Base-by-base conservation (phyloP, 53 echinoderm and acorn worm genomes). In the Pentamera pediparva region DNA sequence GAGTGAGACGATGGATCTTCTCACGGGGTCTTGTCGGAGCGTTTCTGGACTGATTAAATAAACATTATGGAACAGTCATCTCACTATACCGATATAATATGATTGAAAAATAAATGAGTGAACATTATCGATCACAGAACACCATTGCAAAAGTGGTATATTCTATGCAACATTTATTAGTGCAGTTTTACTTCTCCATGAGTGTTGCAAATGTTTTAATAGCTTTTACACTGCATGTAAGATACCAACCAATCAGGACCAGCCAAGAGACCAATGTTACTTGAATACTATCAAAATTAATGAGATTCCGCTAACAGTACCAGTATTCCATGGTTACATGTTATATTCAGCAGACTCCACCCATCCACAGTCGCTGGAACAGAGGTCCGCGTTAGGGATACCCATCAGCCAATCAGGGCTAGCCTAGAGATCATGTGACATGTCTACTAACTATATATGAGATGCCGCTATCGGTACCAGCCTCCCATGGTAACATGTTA, bases 381-480 rank as follows among this genome's bases (percentile, higher is more conserved):
- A 93, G 35, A 93, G 65, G 84, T 93, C 83, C 41, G 78, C 70
- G 33, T 76, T 43, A 17, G 79, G 79, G 75, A 96, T 79, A 4
- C 91, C 88, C 0, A n/a, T n/a, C n/a, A n/a, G n/a, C n/a, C n/a
- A n/a, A n/a, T n/a, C n/a, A n/a, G n/a, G n/a, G n/a, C n/a, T n/a
- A n/a, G n/a, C n/a, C n/a, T n/a, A n/a, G n/a, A n/a, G n/a, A n/a
- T n/a, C n/a, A n/a, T n/a, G n/a, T n/a, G n/a, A n/a, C n/a, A n/a
- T n/a, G n/a, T n/a, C n/a, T 54, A 13, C 54, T 18, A 73, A 92
- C 92, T 80, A 80, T 83, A 48, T 86, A 93, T 22, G 83, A 81
- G 49, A 89, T 62, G 29, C 93, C 93, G 26, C 89, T 90, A 35
- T 93, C 93, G 2, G 93, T 93, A 10, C 93, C 93, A 6, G 93